Base-by-base conservation (phyloP, 1,140 invertebrate species). In the Triops longicaudatus region DNA sequence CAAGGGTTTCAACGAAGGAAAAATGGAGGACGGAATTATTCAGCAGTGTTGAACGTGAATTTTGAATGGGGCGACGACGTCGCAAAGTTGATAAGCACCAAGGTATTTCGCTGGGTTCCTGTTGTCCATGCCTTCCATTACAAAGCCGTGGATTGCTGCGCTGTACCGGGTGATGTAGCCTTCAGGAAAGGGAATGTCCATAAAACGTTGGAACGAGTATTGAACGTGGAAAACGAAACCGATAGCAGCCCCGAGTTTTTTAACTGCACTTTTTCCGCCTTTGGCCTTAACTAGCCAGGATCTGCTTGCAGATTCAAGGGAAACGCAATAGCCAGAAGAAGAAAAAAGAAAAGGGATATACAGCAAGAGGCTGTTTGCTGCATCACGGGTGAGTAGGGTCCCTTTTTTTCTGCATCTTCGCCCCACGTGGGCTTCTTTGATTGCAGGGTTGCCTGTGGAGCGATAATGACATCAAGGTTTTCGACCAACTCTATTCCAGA, bases 391-490 rank as follows among this genome's bases (percentile, higher is more conserved):
- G 50, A 63, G 50, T 14, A n/a, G 50, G 50, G 50, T 37, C 7
- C 50, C 17, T 63, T 63, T 63, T 63, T 63, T 63, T 37, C 31
- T 37, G 31, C 50, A 22, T 63, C 22, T 22, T 17, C n/a, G 14
- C 50, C 14, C 50, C 50, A 63, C 50, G 50, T 14, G 50, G 50
- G 50, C 50, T 63, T 63, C 50, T 63, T 63, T 63, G 50, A 63
- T 63, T 63, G 50, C 50, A 63, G 14, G 50, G 50, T 14, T 63
- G 50, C 50, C 50, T 63, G 50, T 63, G 50, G 50, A 63, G 50
- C 50, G 50, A 63, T 63, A 63, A 63, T 63, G 50, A 63, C 50
- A 63, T 63, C 50, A 63, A 63, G 14, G 50, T 63, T 63, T 63
- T 63, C 50, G 22, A 63, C 50, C 50, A 63, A 12, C n/a, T 63